Evolutionary conservation across 2,888 invertebrate genomes (phyloP), one percentile per base, ranked within the genome.

Genomic region (Harpalus rufipes): DNA sequence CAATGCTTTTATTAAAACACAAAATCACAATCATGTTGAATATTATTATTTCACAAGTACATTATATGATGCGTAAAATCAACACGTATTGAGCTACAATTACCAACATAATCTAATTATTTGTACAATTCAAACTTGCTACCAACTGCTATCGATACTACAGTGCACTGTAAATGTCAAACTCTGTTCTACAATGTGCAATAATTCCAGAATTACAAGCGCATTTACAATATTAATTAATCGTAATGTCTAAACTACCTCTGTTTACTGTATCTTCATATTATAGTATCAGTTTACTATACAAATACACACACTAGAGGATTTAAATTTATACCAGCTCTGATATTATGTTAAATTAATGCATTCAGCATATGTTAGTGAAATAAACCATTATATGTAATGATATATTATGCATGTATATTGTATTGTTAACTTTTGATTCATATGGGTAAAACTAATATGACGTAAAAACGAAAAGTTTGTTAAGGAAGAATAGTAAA

Each of bases 171-270:
- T 51, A 10, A 32, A 51, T 51, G 44, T 12, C 44, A 51, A 51
- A 51, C 12, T 51, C 44, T 12, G 44, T 12, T 12, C 12, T 51
- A 51, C 44, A 51, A 51, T 51, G 44, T 51, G 44, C 44, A 51
- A 51, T 51, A 51, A 51, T 51, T 51, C 10, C 12, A 10, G 44
- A 12, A 51, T 51, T 51, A 51, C 44, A 12, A 3, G 10, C 44
- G 6, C 44, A 51, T 51, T 51, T 51, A 51, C 44, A 51, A 51
- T 51, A 51, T 51, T 51, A 51, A 51, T 51, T 51, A 51, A 51
- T 51, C 44, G 12, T 51, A 51, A 51, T 51, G 44, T 51, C 44
- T 12, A 51, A 51, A 51, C 44, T 51, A 51, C 1, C 44, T 51
- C 8, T 51, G 10, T 51, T 51, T 51, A 51, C 44, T 51, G 44